Evolutionary conservation across 2,888 invertebrate genomes (phyloP).

Genomic region (Drosophila prolongata): DNA sequence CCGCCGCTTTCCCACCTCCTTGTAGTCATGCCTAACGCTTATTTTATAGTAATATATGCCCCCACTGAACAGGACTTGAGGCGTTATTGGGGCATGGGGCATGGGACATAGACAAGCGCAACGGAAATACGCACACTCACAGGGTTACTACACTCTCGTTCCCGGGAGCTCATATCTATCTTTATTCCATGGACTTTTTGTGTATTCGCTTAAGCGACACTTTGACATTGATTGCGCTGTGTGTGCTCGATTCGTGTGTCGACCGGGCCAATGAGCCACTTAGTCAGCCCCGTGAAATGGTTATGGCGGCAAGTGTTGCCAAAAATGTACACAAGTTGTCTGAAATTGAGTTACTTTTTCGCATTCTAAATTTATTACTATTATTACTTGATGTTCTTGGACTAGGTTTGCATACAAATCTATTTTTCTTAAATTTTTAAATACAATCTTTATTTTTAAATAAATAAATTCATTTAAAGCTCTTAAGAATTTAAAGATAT

Average conservation of each 20-base stretch:
- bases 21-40: conserved; percentile 56
- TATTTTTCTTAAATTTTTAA: too few species aligned
- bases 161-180: conserved; percentile 30
- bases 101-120: conserved; percentile 42
- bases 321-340: not conserved
- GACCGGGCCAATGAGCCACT: conserved; percentile 31
- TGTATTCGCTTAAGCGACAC: conserved; percentile 47
- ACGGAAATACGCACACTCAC: conserved; percentile 36
- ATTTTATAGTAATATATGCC: conserved; percentile 66
- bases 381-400: too few species aligned
- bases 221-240: conserved; percentile 60
- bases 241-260: conserved; percentile 18
- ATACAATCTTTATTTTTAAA: too few species aligned
- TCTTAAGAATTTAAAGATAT: too few species aligned
- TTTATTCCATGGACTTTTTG: conserved; percentile 54
- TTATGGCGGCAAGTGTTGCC: not conserved
- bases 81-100: conserved; percentile 31
- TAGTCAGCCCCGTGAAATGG: not conserved
- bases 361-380: too few species aligned
- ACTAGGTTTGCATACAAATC: too few species aligned
- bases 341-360: too few species aligned
- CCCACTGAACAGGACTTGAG: conserved; percentile 48
- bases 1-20: conserved; percentile 13
- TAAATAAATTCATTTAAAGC: too few species aligned
- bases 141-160: conserved; percentile 15